A percentile compares a stretch with the other conserved stretches of the same genome.
These are phyloP conservation scores for Panagrolaimus sp. DNA, from an alignment of 1,140 invertebrate species.

Conservation along the genomic window DNA sequence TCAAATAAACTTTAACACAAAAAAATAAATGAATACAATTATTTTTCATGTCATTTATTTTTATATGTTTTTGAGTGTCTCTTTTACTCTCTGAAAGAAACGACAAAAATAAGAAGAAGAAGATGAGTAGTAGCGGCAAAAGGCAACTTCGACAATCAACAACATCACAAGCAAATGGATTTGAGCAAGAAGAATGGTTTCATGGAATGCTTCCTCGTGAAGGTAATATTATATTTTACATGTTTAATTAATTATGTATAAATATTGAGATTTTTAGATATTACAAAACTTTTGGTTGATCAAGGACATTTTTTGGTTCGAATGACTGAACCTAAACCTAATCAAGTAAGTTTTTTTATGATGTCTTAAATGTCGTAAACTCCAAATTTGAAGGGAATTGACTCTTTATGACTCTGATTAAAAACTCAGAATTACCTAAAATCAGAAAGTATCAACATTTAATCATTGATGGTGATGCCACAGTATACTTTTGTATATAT, in stretches of 20 bases:
- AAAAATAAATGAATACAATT: conserved; percentile 80
- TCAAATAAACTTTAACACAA: too few relatives aligned
- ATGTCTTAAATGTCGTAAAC: neutral
- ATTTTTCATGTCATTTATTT: too few relatives aligned
- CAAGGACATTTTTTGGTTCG: conserved; percentile 90
- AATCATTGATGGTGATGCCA: neutral
- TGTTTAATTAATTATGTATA: too few relatives aligned
- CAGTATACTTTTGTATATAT: conserved; percentile 59
- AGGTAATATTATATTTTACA: neutral
- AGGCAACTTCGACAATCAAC: neutral
- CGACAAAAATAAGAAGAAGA: conserved; percentile 2
- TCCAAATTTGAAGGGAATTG: neutral
- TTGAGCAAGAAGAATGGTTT: conserved; percentile 14
- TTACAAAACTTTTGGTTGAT: conserved; percentile 69
- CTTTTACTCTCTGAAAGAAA: neutral
- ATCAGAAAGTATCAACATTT: neutral
- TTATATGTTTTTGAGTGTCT: neutral
- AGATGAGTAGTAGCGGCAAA: neutral
- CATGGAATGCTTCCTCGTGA: conserved; percentile 13
- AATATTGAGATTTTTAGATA: neutral
- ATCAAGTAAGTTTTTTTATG: conserved; percentile 68
- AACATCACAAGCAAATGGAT: conserved; percentile 2
- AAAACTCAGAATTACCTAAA: neutral
- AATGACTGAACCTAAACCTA: conserved; percentile 82
- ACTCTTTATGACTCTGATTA: too few relatives aligned